Conservation (phyloP, 1,140 invertebrate species). For the Drosophila seguyi region DNA sequence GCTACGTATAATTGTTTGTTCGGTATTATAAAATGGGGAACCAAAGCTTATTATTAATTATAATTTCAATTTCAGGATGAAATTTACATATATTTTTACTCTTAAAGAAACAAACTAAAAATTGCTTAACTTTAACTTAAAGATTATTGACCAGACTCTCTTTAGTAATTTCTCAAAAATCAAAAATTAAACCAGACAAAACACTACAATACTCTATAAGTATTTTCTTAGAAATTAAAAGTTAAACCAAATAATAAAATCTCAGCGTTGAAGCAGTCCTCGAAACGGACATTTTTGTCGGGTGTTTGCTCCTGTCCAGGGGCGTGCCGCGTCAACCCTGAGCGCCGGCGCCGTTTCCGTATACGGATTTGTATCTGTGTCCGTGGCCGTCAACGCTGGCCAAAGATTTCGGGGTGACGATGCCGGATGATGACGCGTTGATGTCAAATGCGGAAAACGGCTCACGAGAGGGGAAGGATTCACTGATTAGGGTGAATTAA, state of each 20-base stretch:
- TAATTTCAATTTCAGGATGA: not conserved
- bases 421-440: conserved; percentile 63
- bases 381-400: conserved; percentile 36
- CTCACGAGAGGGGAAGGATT: conserved; percentile 38
- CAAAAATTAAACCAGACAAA: too few species aligned
- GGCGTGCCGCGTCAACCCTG: conserved; percentile 55
- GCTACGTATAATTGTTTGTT: not conserved
- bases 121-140: not conserved
- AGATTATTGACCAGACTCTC: not conserved
- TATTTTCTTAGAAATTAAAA: not conserved
- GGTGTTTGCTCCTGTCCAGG: conserved; percentile 47
- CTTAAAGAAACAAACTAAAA: not conserved
- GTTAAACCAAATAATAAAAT: not conserved
- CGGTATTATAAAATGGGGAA: not conserved
- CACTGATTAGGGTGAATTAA: conserved; percentile 85
- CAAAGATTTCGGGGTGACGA: conserved; percentile 49
- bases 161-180: not conserved
- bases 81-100: too few species aligned
- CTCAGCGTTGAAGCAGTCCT: not conserved
- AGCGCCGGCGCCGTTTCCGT: conserved; percentile 58
- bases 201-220: not conserved
- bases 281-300: conserved; percentile 28
- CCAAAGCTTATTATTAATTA: not conserved
- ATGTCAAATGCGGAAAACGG: conserved; percentile 61
- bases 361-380: conserved; percentile 47